Evolutionary conservation across 2,888 invertebrate genomes (phyloP).

Genomic region (Eristalinus aeneus): DNA sequence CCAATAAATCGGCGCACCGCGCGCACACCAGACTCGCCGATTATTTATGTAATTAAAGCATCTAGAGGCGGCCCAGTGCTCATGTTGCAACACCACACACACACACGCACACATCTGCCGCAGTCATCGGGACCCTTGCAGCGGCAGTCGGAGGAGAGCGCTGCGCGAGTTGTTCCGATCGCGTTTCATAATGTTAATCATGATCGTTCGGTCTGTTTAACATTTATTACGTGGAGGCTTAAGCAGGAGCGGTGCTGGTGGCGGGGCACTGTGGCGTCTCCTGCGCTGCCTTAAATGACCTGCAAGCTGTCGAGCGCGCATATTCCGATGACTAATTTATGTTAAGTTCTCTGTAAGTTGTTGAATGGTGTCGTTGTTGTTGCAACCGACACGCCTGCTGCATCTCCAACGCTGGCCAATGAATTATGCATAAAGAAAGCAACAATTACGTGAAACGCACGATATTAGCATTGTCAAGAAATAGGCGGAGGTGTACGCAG

Average conservation of each 20-base stretch:
- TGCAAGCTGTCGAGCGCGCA: not conserved
- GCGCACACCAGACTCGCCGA: slow-evolving; percentile 43
- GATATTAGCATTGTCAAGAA: slow-evolving; percentile 48
- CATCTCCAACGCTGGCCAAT: slow-evolving; percentile 39
- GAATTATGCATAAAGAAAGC: slow-evolving; percentile 50
- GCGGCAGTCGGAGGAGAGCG: slow-evolving; percentile 2
- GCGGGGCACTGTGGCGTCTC: not conserved
- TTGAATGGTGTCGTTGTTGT: slow-evolving; percentile 67
- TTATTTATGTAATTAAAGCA: slow-evolving; percentile 71
- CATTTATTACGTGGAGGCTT: slow-evolving; percentile 67
- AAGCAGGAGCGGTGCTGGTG: not conserved
- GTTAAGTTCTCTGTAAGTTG: slow-evolving; percentile 65
- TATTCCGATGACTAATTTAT: slow-evolving; percentile 59
- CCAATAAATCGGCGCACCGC: slow-evolving; percentile 54
- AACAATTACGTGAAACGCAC: not conserved
- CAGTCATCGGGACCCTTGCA: not conserved
- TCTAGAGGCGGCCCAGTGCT: slow-evolving; percentile 66
- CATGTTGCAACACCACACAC: slow-evolving; percentile 61
- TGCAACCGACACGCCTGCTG: slow-evolving; percentile 49
- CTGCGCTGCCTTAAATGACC: not conserved
- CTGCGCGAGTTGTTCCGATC: slow-evolving; percentile 62
- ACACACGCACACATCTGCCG: not conserved
- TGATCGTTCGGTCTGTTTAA: slow-evolving; percentile 69
- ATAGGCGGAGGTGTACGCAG: not conserved
- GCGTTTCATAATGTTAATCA: slow-evolving; percentile 71